A percentile compares a stretch with the other conserved stretches of the same genome.
These are phyloP conservation scores for Thaleichthys pacificus DNA, from an alignment of 2,797 vertebrate species.

Conservation along the genomic window DNA sequence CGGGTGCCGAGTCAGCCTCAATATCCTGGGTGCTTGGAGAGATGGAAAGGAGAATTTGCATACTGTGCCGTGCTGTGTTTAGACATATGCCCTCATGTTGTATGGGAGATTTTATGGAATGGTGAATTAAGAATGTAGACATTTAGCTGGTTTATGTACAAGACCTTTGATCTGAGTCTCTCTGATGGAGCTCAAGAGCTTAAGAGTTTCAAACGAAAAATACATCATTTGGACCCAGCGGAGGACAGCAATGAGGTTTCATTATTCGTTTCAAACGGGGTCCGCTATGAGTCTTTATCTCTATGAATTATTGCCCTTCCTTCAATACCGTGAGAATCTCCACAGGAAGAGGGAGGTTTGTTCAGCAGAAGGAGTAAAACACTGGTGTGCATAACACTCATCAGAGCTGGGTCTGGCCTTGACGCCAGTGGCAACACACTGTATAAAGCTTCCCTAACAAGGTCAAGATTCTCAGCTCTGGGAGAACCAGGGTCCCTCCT, in stretches of 20 bases:
- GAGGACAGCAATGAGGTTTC: slow-evolving; percentile 34
- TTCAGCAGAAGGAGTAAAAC: neutral
- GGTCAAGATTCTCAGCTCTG: slow-evolving; percentile 13
- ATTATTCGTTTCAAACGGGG: slow-evolving; percentile 29
- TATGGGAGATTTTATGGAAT: slow-evolving; percentile 18
- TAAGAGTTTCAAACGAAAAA: slow-evolving; percentile 33
- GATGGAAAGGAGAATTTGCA: neutral
- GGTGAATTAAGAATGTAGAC: slow-evolving; percentile 32
- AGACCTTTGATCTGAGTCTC: slow-evolving; percentile 29
- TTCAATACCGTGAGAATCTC: neutral
- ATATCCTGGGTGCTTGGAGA: slow-evolving; percentile 21
- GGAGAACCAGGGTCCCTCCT: neutral
- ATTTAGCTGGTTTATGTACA: slow-evolving; percentile 18
- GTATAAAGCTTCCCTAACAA: slow-evolving; percentile 17
- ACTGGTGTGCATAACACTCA: neutral
- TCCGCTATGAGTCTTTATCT: slow-evolving; percentile 13
- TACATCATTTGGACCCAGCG: slow-evolving; percentile 32
- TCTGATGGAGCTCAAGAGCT: slow-evolving; percentile 36
- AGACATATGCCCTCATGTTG: slow-evolving; percentile 21
- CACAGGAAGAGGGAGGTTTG: neutral
- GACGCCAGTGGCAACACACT: neutral
- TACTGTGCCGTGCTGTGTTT: slow-evolving; percentile 5
- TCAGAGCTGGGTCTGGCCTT: slow-evolving; percentile 9
- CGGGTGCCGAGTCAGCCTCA: neutral
- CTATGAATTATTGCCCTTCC: slow-evolving; percentile 18